Evolutionary conservation across 92 coral and sea anemone species (phyloP).

Genomic region (Parazoanthus darwini): DNA sequence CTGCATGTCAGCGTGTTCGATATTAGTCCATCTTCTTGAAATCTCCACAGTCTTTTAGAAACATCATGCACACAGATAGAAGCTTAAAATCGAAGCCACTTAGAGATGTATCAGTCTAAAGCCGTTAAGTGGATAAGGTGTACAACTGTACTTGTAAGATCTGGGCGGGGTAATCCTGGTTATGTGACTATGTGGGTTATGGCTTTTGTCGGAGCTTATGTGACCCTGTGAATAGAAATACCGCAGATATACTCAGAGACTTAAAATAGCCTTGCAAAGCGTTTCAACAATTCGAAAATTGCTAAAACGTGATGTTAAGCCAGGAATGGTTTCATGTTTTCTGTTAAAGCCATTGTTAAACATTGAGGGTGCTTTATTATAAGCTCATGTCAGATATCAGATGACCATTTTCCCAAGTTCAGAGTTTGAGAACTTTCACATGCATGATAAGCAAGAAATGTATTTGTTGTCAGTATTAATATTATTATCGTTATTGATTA

Average conservation of each 20-base stretch:
- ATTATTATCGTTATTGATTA: too few relatives aligned
- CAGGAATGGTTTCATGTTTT: background rate
- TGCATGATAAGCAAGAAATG: too few relatives aligned
- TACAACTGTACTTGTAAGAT: background rate
- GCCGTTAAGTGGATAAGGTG: background rate
- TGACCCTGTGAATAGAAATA: background rate
- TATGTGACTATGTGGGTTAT: too few relatives aligned
- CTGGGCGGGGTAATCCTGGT: background rate
- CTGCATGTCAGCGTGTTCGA: background rate
- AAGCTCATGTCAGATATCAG: background rate
- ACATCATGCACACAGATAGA: background rate
- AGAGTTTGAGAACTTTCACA: background rate
- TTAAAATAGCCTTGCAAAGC: too few relatives aligned
- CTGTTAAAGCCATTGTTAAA: too few relatives aligned
- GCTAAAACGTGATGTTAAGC: background rate
- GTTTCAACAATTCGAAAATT: too few relatives aligned
- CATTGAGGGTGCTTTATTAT: background rate
- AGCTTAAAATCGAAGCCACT: background rate
- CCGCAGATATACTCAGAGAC: background rate
- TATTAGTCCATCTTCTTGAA: background rate
- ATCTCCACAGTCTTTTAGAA: background rate
- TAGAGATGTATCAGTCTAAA: background rate
- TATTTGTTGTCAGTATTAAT: too few relatives aligned
- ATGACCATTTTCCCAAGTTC: background rate
- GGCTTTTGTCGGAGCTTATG: background rate